Conservation (phyloP, 2,888 invertebrate genomes). For the Trachelus stipa region DNA sequence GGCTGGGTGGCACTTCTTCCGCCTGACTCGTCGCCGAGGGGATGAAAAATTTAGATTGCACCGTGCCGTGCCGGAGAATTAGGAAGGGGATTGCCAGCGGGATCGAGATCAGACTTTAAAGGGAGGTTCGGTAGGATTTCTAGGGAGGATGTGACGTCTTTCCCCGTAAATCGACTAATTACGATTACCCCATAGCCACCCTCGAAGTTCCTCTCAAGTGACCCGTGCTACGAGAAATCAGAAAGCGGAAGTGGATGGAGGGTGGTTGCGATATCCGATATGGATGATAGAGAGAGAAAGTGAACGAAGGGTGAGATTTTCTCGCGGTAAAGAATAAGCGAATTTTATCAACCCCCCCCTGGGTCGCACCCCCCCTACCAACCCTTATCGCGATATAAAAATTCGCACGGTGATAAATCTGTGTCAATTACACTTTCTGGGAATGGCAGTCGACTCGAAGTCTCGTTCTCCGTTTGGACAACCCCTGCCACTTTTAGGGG, state of each 20-base stretch:
- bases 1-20: constrained; percentile 56
- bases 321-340: neutral
- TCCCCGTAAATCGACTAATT: neutral
- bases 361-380: too few relatives aligned
- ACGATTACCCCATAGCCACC: neutral
- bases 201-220: neutral
- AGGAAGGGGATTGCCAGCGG: neutral
- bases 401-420: constrained; percentile 39
- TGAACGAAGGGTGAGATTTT: neutral
- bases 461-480: constrained; percentile 28
- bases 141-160: neutral
- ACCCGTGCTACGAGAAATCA: neutral
- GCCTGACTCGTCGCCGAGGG: constrained; percentile 54
- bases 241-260: neutral
- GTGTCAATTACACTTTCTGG: constrained; percentile 49
- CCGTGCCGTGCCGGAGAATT: constrained; percentile 43
- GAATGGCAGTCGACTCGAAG: constrained; percentile 35
- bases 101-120: neutral
- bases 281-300: neutral
- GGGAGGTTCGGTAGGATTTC: neutral
- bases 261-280: neutral
- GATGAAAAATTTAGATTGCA: constrained; percentile 70
- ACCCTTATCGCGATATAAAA: neutral
- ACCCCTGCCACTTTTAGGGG: neutral
- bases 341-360: neutral